A percentile compares a stretch with the other conserved stretches of the same genome.
Evolutionary conservation across 2,797 vertebrate genomes (phyloP).

Genomic region (Sebastiscus albofasciatus): DNA sequence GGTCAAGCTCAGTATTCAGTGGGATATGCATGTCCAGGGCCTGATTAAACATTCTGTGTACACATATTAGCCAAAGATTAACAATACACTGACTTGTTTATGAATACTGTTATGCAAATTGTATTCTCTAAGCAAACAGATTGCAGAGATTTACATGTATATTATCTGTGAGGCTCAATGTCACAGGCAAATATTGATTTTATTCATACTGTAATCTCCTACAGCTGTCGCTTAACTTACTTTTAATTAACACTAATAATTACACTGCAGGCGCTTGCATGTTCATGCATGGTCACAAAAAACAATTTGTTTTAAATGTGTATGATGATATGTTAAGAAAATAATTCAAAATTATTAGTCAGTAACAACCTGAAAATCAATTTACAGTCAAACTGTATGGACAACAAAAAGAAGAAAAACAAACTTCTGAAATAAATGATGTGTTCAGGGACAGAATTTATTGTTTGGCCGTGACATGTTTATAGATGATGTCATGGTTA

Average conservation of each 20-base stretch:
- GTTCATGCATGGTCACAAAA: not conserved
- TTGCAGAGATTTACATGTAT: not conserved
- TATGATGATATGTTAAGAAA: not conserved
- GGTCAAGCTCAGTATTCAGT: not conserved
- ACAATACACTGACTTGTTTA: not conserved
- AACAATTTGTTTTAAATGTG: not conserved
- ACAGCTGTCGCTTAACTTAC: not conserved
- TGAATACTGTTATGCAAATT: slow-evolving; percentile 14
- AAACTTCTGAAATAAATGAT: not conserved
- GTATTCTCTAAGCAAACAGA: slow-evolving; percentile 2
- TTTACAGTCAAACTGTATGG: not conserved
- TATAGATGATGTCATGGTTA: not conserved
- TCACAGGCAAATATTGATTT: slow-evolving; percentile 7
- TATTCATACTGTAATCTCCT: not conserved
- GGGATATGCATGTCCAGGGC: not conserved
- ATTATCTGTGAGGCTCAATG: not conserved
- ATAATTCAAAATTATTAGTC: not conserved
- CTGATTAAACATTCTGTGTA: not conserved
- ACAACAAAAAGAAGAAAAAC: not conserved
- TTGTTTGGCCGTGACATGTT: not conserved
- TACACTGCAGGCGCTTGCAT: not conserved
- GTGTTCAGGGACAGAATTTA: not conserved
- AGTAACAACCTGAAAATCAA: not conserved
- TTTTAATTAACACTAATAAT: not conserved
- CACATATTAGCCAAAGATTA: not conserved